Conservation (phyloP, 2,797 vertebrate species). For the Anisognathus igniventris region DNA sequence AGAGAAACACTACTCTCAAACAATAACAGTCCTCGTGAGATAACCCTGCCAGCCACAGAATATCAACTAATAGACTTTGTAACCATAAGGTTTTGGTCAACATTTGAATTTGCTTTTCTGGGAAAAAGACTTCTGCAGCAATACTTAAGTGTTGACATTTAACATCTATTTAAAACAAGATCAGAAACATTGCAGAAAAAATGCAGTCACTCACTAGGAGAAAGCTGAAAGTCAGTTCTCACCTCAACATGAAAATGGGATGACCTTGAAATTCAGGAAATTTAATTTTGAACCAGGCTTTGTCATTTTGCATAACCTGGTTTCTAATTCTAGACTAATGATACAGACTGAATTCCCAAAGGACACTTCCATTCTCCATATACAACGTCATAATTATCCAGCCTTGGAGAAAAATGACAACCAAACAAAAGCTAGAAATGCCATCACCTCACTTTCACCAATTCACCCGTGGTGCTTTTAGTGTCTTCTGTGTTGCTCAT, state of each 20-base stretch:
- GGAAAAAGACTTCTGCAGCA: background rate
- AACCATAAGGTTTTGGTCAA: background rate
- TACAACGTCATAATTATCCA: background rate
- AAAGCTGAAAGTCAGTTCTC: background rate
- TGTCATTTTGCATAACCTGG: constrained; percentile 16
- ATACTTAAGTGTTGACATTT: background rate
- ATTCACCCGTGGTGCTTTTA: background rate
- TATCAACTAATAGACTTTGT: background rate
- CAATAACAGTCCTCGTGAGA: background rate
- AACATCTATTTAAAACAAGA: background rate
- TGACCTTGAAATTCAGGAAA: constrained; percentile 4
- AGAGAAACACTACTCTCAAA: background rate
- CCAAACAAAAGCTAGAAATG: background rate
- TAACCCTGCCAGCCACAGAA: background rate
- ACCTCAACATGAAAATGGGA: background rate
- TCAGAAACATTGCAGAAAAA: background rate
- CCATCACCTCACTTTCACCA: background rate
- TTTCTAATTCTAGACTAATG: constrained; percentile 49
- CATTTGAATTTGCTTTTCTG: background rate
- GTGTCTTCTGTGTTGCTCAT: background rate
- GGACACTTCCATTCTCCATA: background rate
- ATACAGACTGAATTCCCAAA: background rate
- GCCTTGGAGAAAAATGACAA: background rate
- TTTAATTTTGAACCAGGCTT: constrained; percentile 6
- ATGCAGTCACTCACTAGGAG: background rate